These are phyloP conservation scores for Aphis gossypii DNA, from an alignment of 1,140 invertebrate species.

Conservation along the genomic window DNA sequence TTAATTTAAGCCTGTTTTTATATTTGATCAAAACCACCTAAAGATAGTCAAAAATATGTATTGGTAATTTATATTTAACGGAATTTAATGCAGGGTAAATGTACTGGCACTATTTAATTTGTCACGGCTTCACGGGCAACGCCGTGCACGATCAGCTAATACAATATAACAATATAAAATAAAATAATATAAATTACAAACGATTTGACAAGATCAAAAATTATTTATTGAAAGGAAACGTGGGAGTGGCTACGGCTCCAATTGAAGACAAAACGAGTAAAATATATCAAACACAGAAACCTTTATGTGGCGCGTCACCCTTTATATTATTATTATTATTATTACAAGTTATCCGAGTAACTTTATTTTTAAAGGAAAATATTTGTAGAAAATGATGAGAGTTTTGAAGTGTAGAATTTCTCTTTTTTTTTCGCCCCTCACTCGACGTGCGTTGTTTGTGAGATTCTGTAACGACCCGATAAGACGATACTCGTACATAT, in stretches of 20 bases:
- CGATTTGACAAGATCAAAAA: conserved; percentile 38
- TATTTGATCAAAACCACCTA: too few species aligned
- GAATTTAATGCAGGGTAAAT: too few species aligned
- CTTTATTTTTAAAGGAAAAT: conserved; percentile 33
- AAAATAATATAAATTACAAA: conserved; percentile 42
- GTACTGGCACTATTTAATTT: too few species aligned
- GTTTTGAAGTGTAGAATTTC: conserved; percentile 33
- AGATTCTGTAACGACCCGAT: conserved; percentile 30
- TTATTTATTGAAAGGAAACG: conserved; percentile 26
- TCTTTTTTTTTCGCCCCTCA: background rate
- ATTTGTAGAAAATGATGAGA: conserved; percentile 40
- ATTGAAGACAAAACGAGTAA: conserved; percentile 34
- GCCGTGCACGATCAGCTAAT: too few species aligned
- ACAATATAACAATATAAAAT: background rate
- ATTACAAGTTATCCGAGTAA: conserved; percentile 11
- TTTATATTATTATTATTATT: background rate
- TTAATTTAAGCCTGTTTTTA: too few species aligned
- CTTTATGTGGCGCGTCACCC: background rate
- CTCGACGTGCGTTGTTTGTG: background rate
- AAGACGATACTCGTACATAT: conserved; percentile 15
- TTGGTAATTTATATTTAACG: too few species aligned
- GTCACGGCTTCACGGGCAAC: too few species aligned
- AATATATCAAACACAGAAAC: conserved; percentile 42
- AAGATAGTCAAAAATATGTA: too few species aligned
- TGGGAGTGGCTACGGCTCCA: background rate